These are phyloP conservation scores for Setipinna tenuifilis DNA, from an alignment of 2,797 vertebrate species.

Conservation along the genomic window DNA sequence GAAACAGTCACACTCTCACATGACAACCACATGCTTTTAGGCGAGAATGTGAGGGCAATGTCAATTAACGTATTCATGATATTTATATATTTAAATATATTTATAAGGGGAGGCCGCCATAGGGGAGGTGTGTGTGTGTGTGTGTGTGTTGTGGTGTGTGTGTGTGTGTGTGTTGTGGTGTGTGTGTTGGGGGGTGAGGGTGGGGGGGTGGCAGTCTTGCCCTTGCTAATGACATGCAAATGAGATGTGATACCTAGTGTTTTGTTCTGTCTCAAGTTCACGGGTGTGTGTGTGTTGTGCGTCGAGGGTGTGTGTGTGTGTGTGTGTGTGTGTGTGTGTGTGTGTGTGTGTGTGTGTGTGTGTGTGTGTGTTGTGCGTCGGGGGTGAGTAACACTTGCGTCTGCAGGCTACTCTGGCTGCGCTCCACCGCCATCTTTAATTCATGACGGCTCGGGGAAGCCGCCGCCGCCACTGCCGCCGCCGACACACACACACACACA, in stretches of 20 bases:
- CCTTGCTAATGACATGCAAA: conserved; percentile 81
- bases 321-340: too few species aligned
- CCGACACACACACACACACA: conserved; percentile 26
- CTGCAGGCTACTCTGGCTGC: conserved; percentile 37
- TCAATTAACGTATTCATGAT: conserved; percentile 81
- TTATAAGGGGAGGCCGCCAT: conserved; percentile 77
- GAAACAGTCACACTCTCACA: conserved; percentile 51
- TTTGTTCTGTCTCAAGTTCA: conserved; percentile 71
- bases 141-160: too few species aligned
- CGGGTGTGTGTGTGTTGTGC: conserved; percentile 57
- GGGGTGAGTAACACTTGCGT: conserved; percentile 52
- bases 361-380: conserved; percentile 59
- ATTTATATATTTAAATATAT: conserved; percentile 85
- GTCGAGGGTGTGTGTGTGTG: conserved; percentile 47
- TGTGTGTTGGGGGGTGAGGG: neutral
- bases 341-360: too few species aligned
- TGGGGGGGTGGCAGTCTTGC: conserved; percentile 45
- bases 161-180: neutral
- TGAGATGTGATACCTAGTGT: conserved; percentile 70
- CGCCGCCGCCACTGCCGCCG: conserved; percentile 22
- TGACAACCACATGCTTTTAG: conserved; percentile 58
- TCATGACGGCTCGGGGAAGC: conserved; percentile 33
- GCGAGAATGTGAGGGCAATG: conserved; percentile 61
- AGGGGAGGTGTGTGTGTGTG: conserved; percentile 57
- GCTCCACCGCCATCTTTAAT: conserved; percentile 47